Evolutionary conservation across 2,113 vertebrate genomes (phyloP), one percentile per base, ranked within the genome.

Genomic region (Bubo blakistoni): DNA sequence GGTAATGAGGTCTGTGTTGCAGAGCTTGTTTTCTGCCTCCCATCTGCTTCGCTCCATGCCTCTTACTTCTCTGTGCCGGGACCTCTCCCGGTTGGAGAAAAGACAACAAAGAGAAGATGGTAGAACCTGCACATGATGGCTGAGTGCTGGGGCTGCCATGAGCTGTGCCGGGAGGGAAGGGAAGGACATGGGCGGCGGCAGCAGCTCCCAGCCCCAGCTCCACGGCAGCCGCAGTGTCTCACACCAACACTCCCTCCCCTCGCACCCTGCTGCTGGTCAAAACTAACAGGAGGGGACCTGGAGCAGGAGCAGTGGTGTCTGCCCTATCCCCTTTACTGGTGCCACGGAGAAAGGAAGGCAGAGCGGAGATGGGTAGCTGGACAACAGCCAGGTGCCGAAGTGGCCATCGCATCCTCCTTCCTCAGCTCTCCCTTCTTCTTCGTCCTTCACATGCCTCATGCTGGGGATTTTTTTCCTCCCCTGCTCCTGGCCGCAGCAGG

Each of bases 11-110:
- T 91, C 54, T 71, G 69, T 19, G 3, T 79, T 4, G 2, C 82
- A 59, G 66, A 78, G 70, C 74, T 74, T n/a, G 19, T 85, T 83
- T 90, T 92, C 76, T 86, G 65, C 63, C 72, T 95, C 79, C 65
- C 70, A 82, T 94, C 85, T 87, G 93, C 87, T 90, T 62, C 4
- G 4, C 51, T 94, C 62, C 86, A 78, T 27, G 77, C 74, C 62
- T 65, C 30, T 63, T 55, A 62, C 84, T 94, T 14, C 73, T 44
- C 46, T 55, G 40, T 30, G 69, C 46, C 38, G 36, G 42, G 84
- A 63, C 66, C 78, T 76, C 58, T 94, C 91, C 62, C 4, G 13
- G 8, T 16, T 83, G 72, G 72, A 80, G 87, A 95, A 86, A 6
- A 69, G 61, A 38, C 32, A 47, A 47, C 16, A 46, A 52, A 61